Conservation (phyloP, 2,888 invertebrate genomes). For the Parnassius glacialis region DNA sequence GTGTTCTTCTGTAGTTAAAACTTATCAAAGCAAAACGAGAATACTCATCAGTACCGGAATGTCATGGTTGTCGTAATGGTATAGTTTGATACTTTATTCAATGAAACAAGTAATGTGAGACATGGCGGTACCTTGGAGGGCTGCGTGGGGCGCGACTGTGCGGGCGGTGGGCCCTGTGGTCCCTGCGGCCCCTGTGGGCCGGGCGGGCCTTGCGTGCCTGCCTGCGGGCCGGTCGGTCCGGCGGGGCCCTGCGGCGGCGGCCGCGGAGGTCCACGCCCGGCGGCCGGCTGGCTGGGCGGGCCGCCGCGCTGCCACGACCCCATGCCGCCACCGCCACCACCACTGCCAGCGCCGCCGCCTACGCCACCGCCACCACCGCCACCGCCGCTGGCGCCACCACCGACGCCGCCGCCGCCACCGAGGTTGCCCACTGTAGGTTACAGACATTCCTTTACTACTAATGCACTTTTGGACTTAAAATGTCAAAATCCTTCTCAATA, state of each 20-base stretch:
- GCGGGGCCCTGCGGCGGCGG: conserved; percentile 25
- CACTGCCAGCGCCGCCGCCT: conserved; percentile 27
- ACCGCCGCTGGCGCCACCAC: conserved; percentile 36
- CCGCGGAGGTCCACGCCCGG: conserved; percentile 25
- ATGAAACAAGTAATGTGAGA: too few relatives aligned
- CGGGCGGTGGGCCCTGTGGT: conserved; percentile 19
- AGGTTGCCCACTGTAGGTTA: conserved; percentile 37
- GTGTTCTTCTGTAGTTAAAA: too few relatives aligned
- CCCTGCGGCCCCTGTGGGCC: conserved; percentile 19
- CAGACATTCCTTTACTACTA: too few relatives aligned
- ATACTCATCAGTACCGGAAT: too few relatives aligned
- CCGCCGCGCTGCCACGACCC: conserved; percentile 66
- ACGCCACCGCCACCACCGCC: conserved; percentile 61
- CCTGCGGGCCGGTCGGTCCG: conserved; percentile 19
- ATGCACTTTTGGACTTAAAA: too few relatives aligned
- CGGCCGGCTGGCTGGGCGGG: conserved; percentile 30
- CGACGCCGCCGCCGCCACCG: conserved; percentile 35
- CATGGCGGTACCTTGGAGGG: too few relatives aligned
- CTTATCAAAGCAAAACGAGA: too few relatives aligned
- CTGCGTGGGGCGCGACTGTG: conserved; percentile 3
- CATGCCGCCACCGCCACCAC: conserved; percentile 36
- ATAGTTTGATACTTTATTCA: too few relatives aligned
- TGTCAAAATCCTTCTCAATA: too few relatives aligned
- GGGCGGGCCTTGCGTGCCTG: conserved; percentile 16
- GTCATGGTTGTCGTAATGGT: too few relatives aligned